Conservation (phyloP, 2,888 invertebrate species). For the Hemicrepidius hirtus region DNA sequence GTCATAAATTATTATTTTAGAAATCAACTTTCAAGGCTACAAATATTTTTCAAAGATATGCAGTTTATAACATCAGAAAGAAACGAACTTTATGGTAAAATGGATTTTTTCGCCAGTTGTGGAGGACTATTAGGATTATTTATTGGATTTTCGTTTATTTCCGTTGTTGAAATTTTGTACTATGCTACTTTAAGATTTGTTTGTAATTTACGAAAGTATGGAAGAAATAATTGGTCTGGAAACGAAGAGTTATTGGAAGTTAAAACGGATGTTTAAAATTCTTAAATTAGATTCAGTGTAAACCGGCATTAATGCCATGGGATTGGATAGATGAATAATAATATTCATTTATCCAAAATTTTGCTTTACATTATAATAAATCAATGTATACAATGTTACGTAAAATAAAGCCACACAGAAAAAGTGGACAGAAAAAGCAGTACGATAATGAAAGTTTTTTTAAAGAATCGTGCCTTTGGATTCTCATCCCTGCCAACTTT, state of each 20-base stretch:
- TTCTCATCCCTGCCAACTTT: too few species aligned
- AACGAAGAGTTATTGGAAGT: background rate
- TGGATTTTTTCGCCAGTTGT: conserved; percentile 76
- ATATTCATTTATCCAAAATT: too few species aligned
- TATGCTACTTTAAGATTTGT: conserved; percentile 74
- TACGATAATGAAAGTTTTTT: too few species aligned
- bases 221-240: conserved; percentile 68
- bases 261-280: conserved; percentile 14
- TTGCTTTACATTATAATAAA: too few species aligned
- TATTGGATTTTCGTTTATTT: conserved; percentile 79
- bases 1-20: conserved; percentile 15
- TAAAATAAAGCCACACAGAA: too few species aligned
- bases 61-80: conserved; percentile 75
- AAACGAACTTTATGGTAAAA: conserved; percentile 75
- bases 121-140: conserved; percentile 77
- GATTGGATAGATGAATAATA: too few species aligned
- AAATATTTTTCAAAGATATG: conserved; percentile 82
- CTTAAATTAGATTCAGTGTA: conserved; percentile 3
- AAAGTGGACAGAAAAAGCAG: too few species aligned
- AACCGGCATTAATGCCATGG: too few species aligned
- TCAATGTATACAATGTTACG: too few species aligned
- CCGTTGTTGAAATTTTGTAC: conserved; percentile 78
- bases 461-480: too few species aligned
- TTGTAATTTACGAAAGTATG: conserved; percentile 73
- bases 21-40: conserved; percentile 26